phyloP scores from a whole-genome alignment of 2,113 vertebrate species.

The Zingel zingel region DNA sequence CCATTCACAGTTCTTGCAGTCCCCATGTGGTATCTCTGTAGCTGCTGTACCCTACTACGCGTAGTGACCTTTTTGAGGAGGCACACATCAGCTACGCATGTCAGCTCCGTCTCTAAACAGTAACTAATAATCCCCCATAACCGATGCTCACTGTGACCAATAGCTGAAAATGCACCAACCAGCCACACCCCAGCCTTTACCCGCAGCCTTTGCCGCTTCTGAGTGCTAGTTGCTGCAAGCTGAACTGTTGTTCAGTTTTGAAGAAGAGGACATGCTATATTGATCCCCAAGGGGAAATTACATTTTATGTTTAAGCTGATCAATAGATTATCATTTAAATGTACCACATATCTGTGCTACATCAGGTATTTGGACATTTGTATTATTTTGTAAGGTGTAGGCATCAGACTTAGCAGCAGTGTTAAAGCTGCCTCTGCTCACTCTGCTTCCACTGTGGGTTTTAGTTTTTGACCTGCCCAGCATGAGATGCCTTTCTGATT shows the following conservation, averaged over 20 bases:
- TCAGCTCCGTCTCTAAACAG: not conserved
- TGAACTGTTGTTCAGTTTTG: not conserved
- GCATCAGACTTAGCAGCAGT: not conserved
- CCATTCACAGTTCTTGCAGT: not conserved
- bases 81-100: not conserved
- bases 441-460: not conserved
- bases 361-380: not conserved
- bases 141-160: not conserved
- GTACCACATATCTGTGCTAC: not conserved
- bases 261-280: too few species aligned
- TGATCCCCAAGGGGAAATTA: too few species aligned
- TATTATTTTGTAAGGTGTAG: not conserved
- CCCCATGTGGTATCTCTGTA: not conserved
- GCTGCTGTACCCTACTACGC: not conserved
- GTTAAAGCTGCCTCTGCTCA: not conserved
- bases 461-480: conserved; percentile 4
- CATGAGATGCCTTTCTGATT: conserved; percentile 21
- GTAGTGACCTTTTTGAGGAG: not conserved
- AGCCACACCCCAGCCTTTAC: not conserved
- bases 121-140: not conserved
- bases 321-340: not conserved
- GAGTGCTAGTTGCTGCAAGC: not conserved
- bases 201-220: not conserved
- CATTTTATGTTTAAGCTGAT: not conserved
- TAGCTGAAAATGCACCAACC: not conserved